Percentiles rank a stretch among this genome's conserved stretches.
These are phyloP conservation scores for Spodoptera litura DNA, from an alignment of 1,140 invertebrate genomes.

Conservation along the genomic window DNA sequence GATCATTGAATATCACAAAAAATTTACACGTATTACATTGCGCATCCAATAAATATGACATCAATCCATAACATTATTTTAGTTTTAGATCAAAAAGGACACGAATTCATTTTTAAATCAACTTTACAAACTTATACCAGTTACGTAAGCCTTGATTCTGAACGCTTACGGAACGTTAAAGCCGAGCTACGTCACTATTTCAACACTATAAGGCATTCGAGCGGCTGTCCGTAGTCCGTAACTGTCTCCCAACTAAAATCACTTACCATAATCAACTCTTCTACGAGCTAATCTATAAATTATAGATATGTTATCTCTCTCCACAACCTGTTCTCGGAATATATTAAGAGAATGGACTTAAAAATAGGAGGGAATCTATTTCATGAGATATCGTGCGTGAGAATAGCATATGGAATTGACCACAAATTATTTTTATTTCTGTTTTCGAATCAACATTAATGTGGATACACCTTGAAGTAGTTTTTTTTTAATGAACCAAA, in stretches of 20 bases:
- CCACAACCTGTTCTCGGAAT: conserved; percentile 55
- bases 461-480: not conserved
- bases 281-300: conserved; percentile 58
- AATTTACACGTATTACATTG: no score
- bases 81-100: not conserved
- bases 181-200: conserved; percentile 28
- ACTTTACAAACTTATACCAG: conserved; percentile 5
- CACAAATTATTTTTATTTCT: conserved; percentile 14
- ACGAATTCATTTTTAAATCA: conserved; percentile 12
- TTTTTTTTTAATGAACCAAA: not conserved
- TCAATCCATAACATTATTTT: no score
- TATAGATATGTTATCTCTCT: conserved; percentile 61
- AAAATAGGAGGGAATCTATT: conserved; percentile 50
- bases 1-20: no score
- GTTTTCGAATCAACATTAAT: not conserved
- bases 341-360: conserved; percentile 58
- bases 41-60: no score
- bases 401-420: conserved; percentile 44
- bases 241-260: conserved; percentile 52
- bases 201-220: conserved; percentile 46
- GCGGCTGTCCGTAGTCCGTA: conserved; percentile 41
- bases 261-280: conserved; percentile 58
- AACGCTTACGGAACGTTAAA: conserved; percentile 35
- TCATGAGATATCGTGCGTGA: conserved; percentile 50
- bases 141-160: conserved; percentile 36